Base-by-base conservation (phyloP, 2,797 vertebrate species). In the Falco rusticolus region DNA sequence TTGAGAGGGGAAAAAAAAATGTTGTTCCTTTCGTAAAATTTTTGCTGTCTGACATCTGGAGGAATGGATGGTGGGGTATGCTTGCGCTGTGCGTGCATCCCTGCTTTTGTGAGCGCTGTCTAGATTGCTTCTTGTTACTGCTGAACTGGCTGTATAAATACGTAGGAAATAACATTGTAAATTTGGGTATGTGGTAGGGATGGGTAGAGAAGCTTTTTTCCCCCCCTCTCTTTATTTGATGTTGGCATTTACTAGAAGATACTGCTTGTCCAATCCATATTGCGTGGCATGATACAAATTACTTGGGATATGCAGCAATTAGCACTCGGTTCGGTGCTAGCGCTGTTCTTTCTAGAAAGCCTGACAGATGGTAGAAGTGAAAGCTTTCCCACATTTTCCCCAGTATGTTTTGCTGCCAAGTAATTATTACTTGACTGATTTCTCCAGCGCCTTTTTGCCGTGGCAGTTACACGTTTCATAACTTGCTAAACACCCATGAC, bases 251-350 rank as follows among this genome's bases (percentile, higher is more conserved):
- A 80, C 54, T 95, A 90, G 93, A 88, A 91, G 63, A 80, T 93
- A 37, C 54, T 92, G 80, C 91, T 93, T 94, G 90, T 93, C 94
- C 34, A 2, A 86, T 92, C 83, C 84, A 29, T 87, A 85, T 93
- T 93, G 93, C 87, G n/a, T 86, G 83, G 84, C 93, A 88, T 82
- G 93, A 94, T 95, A 91, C 87, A 92, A 97, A 96, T 94, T 96
- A 96, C 97, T 94, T 96, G 95, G 94, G 94, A 95, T 90, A 31
- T 57, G 84, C 78, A 95, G 91, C 84, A 95, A 92, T 94, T 95
- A 94, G 89, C 94, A 13, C 89, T 96, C 3, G 33, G 83, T 84
- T 84, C n/a, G 11, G 93, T 56, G 85, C 94, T 96, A 59, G 68
- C 0, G 51, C 90, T 92, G 90, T 72, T 87, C 87, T 90, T 84